These are phyloP conservation scores for Stegodyphus dumicola DNA, from an alignment of 1,140 invertebrate species.

Conservation along the genomic window DNA sequence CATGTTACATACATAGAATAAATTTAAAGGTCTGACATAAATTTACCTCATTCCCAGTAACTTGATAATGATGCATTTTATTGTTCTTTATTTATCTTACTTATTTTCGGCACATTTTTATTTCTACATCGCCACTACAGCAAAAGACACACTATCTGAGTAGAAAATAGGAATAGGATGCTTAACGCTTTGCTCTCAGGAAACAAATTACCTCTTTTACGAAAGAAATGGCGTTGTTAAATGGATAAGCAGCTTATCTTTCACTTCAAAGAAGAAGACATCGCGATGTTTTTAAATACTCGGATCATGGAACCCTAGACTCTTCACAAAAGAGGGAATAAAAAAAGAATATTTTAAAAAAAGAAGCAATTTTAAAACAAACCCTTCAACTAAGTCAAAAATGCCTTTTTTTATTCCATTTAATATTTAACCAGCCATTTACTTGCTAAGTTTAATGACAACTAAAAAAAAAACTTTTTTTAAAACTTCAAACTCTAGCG, in stretches of 20 bases:
- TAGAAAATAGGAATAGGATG: neutral
- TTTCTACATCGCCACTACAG: neutral
- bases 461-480: neutral
- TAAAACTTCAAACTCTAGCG: neutral
- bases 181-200: neutral
- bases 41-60: too few species aligned
- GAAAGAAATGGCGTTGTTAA: constrained; percentile 21
- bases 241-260: constrained; percentile 25
- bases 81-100: too few species aligned
- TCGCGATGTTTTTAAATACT: constrained; percentile 1
- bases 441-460: neutral
- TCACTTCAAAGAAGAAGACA: neutral
- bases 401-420: neutral
- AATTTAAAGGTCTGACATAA: too few species aligned
- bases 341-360: neutral
- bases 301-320: neutral
- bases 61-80: too few species aligned
- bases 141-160: neutral
- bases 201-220: constrained; percentile 17
- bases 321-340: neutral
- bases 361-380: constrained; percentile 1
- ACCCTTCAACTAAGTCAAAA: neutral
- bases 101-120: neutral
- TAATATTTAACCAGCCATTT: constrained; percentile 43
- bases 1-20: too few species aligned